A percentile compares a stretch with the other conserved stretches of the same genome.
phyloP scores from a whole-genome alignment of 2,113 vertebrate genomes.

The Crocuta crocuta region DNA sequence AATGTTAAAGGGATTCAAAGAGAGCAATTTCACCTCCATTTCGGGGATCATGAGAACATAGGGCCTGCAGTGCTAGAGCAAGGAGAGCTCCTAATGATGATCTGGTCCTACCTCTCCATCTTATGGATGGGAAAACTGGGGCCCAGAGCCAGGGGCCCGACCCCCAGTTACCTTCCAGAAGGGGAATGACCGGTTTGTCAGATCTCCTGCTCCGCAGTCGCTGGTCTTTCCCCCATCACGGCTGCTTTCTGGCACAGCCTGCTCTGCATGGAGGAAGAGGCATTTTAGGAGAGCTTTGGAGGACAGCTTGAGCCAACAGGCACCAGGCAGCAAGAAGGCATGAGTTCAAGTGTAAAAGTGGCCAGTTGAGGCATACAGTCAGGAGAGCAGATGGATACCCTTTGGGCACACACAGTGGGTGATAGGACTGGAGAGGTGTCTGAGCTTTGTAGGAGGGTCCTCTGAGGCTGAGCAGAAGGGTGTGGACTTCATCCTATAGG shows the following conservation, averaged over 20 bases:
- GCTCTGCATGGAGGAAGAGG: not conserved
- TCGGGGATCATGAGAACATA: not conserved
- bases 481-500: not conserved
- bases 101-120: not conserved
- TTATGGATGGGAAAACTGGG: not conserved
- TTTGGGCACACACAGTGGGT: no score
- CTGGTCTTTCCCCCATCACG: not conserved
- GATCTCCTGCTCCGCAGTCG: not conserved
- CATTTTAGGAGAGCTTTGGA: not conserved
- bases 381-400: not conserved
- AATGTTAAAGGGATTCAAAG: constrained; percentile 19
- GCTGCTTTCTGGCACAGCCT: not conserved
- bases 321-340: not conserved
- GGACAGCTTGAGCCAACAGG: not conserved
- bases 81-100: not conserved
- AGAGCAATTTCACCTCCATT: not conserved
- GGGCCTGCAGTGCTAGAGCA: not conserved
- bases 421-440: not conserved
- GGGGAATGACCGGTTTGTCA: not conserved
- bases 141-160: not conserved
- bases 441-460: not conserved
- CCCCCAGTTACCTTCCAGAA: not conserved
- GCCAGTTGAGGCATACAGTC: not conserved
- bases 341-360: not conserved
- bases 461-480: not conserved